phyloP scores from a whole-genome alignment of 2,113 vertebrate species.

The Saguinus imperator region DNA sequence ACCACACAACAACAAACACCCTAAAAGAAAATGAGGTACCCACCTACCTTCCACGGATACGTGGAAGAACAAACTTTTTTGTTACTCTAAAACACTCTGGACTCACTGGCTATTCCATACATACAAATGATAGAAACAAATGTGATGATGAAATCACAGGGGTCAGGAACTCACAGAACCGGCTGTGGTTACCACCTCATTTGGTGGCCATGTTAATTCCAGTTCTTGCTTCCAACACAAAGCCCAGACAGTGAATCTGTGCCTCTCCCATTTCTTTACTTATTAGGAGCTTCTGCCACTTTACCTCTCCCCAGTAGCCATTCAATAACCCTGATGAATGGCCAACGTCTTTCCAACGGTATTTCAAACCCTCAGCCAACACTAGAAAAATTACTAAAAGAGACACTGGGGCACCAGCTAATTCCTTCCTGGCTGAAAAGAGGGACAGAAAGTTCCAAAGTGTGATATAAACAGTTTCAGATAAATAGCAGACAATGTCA shows the following conservation, averaged over 20 bases:
- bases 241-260: too few species aligned
- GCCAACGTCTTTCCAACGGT: background rate
- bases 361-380: background rate
- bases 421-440: constrained; percentile 29
- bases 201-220: background rate
- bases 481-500: background rate
- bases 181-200: rapidly evolving
- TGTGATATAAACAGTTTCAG: background rate
- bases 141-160: rapidly evolving
- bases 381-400: background rate
- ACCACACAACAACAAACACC: background rate
- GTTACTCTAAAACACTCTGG: background rate
- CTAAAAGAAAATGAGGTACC: background rate
- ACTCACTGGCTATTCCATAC: background rate
- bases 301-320: background rate
- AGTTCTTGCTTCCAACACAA: background rate
- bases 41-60: too few species aligned
- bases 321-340: background rate
- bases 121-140: background rate
- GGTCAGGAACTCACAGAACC: background rate
- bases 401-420: background rate
- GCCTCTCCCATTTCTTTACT: rapidly evolving
- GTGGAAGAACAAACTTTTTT: background rate
- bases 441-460: background rate
- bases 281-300: background rate